phyloP scores from a whole-genome alignment of 2,113 vertebrate genomes.

The Laticauda colubrina region DNA sequence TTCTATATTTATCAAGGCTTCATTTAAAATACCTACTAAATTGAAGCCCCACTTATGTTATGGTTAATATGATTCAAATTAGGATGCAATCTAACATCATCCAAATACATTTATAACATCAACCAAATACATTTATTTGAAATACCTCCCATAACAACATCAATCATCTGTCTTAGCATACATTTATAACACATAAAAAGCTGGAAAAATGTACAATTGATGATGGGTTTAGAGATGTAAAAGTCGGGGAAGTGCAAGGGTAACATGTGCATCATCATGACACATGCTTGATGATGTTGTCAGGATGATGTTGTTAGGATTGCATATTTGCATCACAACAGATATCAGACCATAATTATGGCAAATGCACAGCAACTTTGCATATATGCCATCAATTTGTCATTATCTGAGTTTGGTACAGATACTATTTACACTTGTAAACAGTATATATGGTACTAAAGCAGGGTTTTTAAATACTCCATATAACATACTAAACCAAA shows the following conservation, averaged over 20 bases:
- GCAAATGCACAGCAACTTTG: neutral
- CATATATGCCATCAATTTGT: neutral
- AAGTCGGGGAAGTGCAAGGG: neutral
- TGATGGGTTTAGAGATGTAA: neutral
- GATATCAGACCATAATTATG: neutral
- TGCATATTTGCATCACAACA: neutral
- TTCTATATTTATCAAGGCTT: neutral
- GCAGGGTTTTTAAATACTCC: neutral
- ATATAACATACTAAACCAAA: neutral
- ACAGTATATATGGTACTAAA: neutral
- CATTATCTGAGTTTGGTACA: neutral
- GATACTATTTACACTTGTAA: neutral
- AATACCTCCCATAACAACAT: neutral
- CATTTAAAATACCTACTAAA: neutral
- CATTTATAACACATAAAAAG: neutral
- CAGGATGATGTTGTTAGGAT: neutral
- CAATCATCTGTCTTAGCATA: neutral
- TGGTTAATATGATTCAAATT: neutral
- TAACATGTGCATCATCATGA: neutral
- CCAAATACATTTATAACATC: neutral
- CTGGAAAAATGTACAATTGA: neutral
- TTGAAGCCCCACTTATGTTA: neutral
- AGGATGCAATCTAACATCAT: neutral
- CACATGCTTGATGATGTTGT: neutral
- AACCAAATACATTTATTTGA: neutral